Conservation (phyloP, 2,797 vertebrate genomes). For the Phataginus tetradactyla region DNA sequence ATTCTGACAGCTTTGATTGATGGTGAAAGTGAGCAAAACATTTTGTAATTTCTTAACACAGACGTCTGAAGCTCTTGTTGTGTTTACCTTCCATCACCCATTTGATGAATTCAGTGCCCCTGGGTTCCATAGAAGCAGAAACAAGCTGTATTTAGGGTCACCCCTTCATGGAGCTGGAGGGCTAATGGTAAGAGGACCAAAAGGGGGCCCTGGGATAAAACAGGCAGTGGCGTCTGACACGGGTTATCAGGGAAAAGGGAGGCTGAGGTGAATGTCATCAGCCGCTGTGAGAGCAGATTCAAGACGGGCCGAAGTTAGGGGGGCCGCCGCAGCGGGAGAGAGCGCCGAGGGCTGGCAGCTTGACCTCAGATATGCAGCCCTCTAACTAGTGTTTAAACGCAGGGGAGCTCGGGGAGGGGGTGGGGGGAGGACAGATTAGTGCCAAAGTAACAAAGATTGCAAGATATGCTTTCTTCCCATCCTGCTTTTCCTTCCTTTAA, state of each 20-base stretch:
- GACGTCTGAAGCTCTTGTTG: neutral
- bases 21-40: neutral
- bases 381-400: no score
- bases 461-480: neutral
- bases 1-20: neutral
- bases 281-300: no score
- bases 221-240: neutral
- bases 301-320: no score
- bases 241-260: no score
- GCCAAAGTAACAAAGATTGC: neutral
- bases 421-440: rapidly evolving
- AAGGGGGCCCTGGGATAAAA: neutral
- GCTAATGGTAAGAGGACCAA: no score
- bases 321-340: no score
- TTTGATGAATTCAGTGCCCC: neutral
- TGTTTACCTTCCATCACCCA: neutral
- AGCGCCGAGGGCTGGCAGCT: no score
- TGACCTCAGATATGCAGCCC: no score
- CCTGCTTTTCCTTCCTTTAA: neutral
- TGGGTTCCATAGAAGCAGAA: neutral
- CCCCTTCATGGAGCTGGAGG: neutral
- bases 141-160: neutral
- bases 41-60: no score
- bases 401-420: neutral
- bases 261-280: rapidly evolving